Evolutionary conservation across 2,113 vertebrate species (phyloP).

Genomic region (Ictalurus punctatus): DNA sequence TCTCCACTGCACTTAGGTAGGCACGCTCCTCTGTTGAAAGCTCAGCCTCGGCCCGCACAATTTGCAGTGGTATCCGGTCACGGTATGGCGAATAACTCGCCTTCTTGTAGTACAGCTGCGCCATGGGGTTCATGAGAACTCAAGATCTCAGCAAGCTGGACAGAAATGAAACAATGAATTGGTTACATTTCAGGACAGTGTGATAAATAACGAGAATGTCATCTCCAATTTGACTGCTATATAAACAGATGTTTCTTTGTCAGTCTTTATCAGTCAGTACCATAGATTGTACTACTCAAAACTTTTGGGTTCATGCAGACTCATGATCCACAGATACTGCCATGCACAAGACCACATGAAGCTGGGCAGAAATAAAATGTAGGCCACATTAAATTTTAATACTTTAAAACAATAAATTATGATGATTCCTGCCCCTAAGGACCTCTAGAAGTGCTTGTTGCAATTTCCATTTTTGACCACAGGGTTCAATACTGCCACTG

Average conservation of each 20-base stretch:
- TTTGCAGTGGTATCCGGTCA: conserved; percentile 93
- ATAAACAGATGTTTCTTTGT: background rate
- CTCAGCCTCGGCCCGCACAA: conserved; percentile 93
- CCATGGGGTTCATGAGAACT: conserved; percentile 80
- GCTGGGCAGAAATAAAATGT: background rate
- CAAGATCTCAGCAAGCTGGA: conserved; percentile 33
- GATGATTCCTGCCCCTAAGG: background rate
- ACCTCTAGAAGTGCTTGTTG: background rate
- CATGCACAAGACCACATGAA: background rate
- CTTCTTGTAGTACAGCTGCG: conserved; percentile 97
- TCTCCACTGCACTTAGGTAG: conserved; percentile 94
- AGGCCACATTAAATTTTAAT: background rate
- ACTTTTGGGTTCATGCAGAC: background rate
- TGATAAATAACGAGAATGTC: background rate
- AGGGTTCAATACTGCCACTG: background rate
- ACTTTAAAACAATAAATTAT: background rate
- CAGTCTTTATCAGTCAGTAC: background rate
- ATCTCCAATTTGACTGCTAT: background rate
- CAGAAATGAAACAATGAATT: background rate
- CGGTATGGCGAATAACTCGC: conserved; percentile 91
- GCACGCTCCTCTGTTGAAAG: conserved; percentile 90
- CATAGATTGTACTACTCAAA: background rate
- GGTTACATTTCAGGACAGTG: background rate
- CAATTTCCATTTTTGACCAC: background rate
- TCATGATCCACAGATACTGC: background rate